A percentile compares a stretch with the other conserved stretches of the same genome.
Conservation (phyloP, 1,140 invertebrate genomes). For the Holcopasites calliopsidis region DNA sequence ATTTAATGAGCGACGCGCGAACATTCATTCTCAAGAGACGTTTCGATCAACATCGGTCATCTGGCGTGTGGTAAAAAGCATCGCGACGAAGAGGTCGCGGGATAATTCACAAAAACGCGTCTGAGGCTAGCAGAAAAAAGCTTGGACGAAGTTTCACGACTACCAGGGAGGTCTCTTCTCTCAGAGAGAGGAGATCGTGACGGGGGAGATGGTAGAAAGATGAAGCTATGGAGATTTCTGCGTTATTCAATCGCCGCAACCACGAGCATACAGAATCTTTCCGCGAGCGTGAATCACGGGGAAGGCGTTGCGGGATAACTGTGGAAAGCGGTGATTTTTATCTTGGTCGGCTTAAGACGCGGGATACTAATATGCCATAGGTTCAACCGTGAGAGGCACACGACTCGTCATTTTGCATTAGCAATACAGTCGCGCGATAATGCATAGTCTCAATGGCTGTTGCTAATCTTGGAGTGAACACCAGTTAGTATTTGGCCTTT, state of each 20-base stretch:
- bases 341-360: background rate
- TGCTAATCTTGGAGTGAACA: no score
- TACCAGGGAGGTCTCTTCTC: background rate
- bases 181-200: no score
- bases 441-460: background rate
- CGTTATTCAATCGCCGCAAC: background rate
- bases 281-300: background rate
- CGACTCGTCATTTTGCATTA: slow-evolving; percentile 10
- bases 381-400: background rate
- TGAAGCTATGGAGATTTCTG: background rate
- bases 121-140: background rate
- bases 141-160: slow-evolving; percentile 13
- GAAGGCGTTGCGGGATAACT: slow-evolving; percentile 5
- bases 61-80: slow-evolving; percentile 3
- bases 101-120: slow-evolving; percentile 26
- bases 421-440: slow-evolving; percentile 17
- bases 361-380: slow-evolving; percentile 17
- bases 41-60: slow-evolving; percentile 28
- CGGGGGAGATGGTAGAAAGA: background rate
- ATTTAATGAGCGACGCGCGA: background rate
- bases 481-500: no score
- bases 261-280: background rate
- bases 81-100: slow-evolving; percentile 9
- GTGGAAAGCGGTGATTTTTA: slow-evolving; percentile 28
- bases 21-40: slow-evolving; percentile 14